Percentiles rank a stretch among this genome's conserved stretches.
These are phyloP conservation scores for Hippocampus barbouri DNA, from an alignment of 2,113 vertebrate genomes.

Conservation along the genomic window DNA sequence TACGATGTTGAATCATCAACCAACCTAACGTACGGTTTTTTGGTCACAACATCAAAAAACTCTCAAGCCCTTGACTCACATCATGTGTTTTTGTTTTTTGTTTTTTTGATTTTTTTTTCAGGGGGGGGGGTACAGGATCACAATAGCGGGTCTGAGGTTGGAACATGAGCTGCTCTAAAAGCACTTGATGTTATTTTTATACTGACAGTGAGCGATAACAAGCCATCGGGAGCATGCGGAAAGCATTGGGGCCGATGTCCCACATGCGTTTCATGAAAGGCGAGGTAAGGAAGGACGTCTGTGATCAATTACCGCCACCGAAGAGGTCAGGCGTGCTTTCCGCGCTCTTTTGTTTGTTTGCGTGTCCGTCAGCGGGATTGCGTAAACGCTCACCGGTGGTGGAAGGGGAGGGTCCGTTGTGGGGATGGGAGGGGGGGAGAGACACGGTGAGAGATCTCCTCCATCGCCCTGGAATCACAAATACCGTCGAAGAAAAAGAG, in stretches of 20 bases:
- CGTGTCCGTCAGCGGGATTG: slow-evolving; percentile 1
- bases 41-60: no score
- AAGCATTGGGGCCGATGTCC: slow-evolving; percentile 46
- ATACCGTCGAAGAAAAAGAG: slow-evolving; percentile 50
- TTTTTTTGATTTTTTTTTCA: not conserved
- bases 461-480: slow-evolving; percentile 68
- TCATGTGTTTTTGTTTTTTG: not conserved
- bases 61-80: not conserved
- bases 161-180: not conserved
- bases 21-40: no score
- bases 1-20: no score
- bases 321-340: slow-evolving; percentile 2
- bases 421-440: no score
- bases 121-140: not conserved
- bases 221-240: slow-evolving; percentile 63
- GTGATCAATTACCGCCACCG: slow-evolving; percentile 25
- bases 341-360: not conserved
- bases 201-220: not conserved
- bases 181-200: not conserved
- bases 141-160: not conserved
- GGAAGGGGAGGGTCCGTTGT: not conserved
- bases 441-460: slow-evolving; percentile 73
- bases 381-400: not conserved
- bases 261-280: slow-evolving; percentile 66
- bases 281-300: slow-evolving; percentile 37